These are phyloP conservation scores for Drosophila virilis DNA, from an alignment of 1,140 invertebrate genomes.

Conservation along the genomic window DNA sequence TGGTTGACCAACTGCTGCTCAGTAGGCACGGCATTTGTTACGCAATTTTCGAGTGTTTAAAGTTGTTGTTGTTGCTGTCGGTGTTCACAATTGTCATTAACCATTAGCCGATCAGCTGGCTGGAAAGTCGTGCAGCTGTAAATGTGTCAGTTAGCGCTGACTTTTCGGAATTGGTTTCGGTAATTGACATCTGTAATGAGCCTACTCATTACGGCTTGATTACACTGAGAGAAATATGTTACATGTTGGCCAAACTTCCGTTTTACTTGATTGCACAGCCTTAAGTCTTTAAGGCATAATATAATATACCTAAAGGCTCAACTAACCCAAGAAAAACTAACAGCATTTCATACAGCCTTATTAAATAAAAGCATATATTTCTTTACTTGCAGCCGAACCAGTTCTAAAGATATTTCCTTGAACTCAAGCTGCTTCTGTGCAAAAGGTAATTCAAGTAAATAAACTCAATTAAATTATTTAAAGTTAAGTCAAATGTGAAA, in stretches of 20 bases:
- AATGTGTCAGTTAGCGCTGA: constrained; percentile 28
- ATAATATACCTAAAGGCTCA: too few relatives aligned
- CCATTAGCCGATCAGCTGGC: constrained; percentile 44
- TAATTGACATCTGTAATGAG: constrained; percentile 39
- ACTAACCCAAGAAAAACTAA: too few relatives aligned
- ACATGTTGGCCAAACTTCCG: background rate
- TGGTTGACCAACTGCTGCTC: constrained; percentile 19
- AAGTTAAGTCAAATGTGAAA: background rate
- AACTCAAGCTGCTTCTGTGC: constrained; percentile 1
- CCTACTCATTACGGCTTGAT: constrained; percentile 2
- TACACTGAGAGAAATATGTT: constrained; percentile 10
- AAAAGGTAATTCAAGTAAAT: constrained; percentile 17
- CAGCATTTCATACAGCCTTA: too few relatives aligned
- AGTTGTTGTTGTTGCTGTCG: constrained; percentile 8
- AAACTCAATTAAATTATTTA: background rate
- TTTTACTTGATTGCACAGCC: too few relatives aligned
- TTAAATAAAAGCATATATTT: background rate
- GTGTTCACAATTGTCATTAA: constrained; percentile 38
- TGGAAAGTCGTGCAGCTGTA: constrained; percentile 37
- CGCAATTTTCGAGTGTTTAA: constrained; percentile 27
- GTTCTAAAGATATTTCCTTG: constrained; percentile 3
- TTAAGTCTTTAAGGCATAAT: too few relatives aligned
- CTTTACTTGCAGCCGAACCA: constrained; percentile 19
- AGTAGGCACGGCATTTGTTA: constrained; percentile 16
- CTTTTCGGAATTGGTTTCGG: constrained; percentile 22